A percentile compares a stretch with the other conserved stretches of the same genome.
phyloP scores from a whole-genome alignment of 2,113 vertebrate genomes.

The Melozone crissalis region DNA sequence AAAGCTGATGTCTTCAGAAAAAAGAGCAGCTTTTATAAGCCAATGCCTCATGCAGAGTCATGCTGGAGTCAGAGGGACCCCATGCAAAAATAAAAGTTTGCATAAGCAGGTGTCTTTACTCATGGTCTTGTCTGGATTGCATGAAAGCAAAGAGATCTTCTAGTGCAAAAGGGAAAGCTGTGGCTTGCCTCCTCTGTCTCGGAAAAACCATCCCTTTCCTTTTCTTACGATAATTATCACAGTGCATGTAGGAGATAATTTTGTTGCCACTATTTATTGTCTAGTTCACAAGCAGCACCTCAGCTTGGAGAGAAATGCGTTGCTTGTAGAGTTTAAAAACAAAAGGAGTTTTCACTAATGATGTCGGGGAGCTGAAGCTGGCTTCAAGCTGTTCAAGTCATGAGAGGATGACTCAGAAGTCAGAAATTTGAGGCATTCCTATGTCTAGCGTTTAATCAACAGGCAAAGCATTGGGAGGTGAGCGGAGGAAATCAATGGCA shows the following conservation, averaged over 20 bases:
- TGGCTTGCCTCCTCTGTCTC: not conserved
- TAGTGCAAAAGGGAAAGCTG: not conserved
- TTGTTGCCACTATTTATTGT: slow-evolving; percentile 4
- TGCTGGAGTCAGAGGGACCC: not conserved
- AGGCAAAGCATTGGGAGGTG: slow-evolving; percentile 35
- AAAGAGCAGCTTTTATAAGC: not conserved
- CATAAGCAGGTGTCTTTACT: not conserved
- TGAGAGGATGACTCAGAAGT: slow-evolving; percentile 74
- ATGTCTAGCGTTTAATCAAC: slow-evolving; percentile 60
- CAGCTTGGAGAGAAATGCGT: not conserved
- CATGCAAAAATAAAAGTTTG: not conserved
- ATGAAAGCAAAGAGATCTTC: not conserved
- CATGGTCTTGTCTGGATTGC: not conserved
- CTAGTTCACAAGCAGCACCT: not conserved
- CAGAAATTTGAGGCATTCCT: slow-evolving; percentile 70
- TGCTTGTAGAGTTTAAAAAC: slow-evolving; percentile 30
- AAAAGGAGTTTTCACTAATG: slow-evolving; percentile 53
- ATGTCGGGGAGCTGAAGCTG: slow-evolving; percentile 42
- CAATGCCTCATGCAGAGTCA: not conserved
- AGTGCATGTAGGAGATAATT: not conserved
- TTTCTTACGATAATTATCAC: not conserved
- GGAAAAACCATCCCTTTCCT: not conserved
- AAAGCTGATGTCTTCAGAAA: not conserved
- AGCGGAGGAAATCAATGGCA: slow-evolving; percentile 56
- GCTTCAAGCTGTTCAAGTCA: slow-evolving; percentile 60